Conservation (phyloP, 2,888 invertebrate genomes). For the Lordiphosa fenestrarum region DNA sequence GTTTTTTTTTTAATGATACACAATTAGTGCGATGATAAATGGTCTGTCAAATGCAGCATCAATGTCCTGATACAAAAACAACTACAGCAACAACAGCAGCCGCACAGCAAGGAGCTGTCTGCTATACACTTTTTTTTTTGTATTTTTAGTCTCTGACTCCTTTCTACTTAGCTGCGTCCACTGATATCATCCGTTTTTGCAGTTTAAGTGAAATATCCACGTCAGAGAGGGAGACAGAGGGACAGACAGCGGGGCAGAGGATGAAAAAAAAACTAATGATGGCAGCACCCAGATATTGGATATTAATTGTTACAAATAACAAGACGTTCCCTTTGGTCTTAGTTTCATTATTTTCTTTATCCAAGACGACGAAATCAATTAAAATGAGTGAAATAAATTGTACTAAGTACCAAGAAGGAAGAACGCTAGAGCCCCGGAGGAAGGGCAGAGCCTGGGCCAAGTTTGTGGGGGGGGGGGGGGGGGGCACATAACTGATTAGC, state of each 20-base stretch:
- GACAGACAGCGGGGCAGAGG: too few relatives aligned
- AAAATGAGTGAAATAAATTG: slow-evolving; percentile 70
- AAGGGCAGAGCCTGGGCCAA: neutral
- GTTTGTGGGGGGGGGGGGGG: slow-evolving; percentile 19
- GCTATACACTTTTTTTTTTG: slow-evolving; percentile 17
- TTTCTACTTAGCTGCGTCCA: slow-evolving; percentile 25
- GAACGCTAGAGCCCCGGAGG: neutral
- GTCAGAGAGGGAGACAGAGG: slow-evolving; percentile 17
- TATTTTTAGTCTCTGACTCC: slow-evolving; percentile 17
- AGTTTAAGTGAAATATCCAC: slow-evolving; percentile 56
- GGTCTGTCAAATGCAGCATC: slow-evolving; percentile 78
- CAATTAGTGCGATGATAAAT: slow-evolving; percentile 79
- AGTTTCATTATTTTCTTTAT: slow-evolving; percentile 5
- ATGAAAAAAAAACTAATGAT: slow-evolving; percentile 58
- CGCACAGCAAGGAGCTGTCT: slow-evolving; percentile 7
- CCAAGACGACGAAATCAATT: slow-evolving; percentile 57
- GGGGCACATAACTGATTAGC: slow-evolving; percentile 58
- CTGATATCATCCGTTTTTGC: slow-evolving; percentile 56
- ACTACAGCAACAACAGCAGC: slow-evolving; percentile 21
- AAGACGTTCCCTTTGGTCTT: slow-evolving; percentile 41
- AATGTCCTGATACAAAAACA: slow-evolving; percentile 44
- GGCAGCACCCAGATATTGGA: slow-evolving; percentile 62
- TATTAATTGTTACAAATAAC: slow-evolving; percentile 73
- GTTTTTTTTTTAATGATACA: slow-evolving; percentile 76
- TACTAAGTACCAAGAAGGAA: slow-evolving; percentile 27